Evolutionary conservation across 92 coral and sea anemone genomes (phyloP), one percentile per base, ranked within the genome.

Genomic region (Phenganax marumi): DNA sequence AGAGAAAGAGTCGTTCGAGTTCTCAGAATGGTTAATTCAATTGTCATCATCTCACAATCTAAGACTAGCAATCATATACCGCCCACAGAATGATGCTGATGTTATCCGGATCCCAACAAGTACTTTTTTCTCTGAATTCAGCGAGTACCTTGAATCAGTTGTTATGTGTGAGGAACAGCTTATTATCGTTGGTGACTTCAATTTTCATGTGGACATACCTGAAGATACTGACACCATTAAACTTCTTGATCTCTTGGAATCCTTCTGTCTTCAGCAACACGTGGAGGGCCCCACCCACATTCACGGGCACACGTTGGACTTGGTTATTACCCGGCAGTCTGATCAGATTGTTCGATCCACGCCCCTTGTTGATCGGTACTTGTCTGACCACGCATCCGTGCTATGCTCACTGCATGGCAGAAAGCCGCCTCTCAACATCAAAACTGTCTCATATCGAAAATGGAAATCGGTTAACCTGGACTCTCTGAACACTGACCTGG

Each of bases 1-100:
- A 68, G 72, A 70, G 78, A 87, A 83, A 62, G 81, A 77, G 54
- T 87, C 82, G 77, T 84, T 87, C 53, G 90, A 84, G 76, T 87
- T 83, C 61, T 77, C 87, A 33, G 87, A 87, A 66, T 87, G 90
- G 84, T 63, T 68, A 25, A 71, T 77, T 47, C 90, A 87, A 55
- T 63, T 54, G 17, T 22, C 79, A 55, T 63, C 83, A 73, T 77
- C 77, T 69, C 82, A 83, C 60, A 78, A 72, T 76, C 77, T 83
- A n/a, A 76, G 81, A 50, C 63, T 87, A 53, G 79, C 71, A 62
- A 76, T 87, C 10, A 57, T 83, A 51, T 83, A 87, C 72, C 85
- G 90, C 60, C 85, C 84, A 73, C 91, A 55, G 24, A 48, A 46
- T 16, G 49, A 46, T 16, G 49, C 55, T 72, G 77, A 72, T 13